A percentile compares a stretch with the other conserved stretches of the same genome.
phyloP scores from a whole-genome alignment of 2,888 invertebrate genomes.

The Epinotia bilunana region DNA sequence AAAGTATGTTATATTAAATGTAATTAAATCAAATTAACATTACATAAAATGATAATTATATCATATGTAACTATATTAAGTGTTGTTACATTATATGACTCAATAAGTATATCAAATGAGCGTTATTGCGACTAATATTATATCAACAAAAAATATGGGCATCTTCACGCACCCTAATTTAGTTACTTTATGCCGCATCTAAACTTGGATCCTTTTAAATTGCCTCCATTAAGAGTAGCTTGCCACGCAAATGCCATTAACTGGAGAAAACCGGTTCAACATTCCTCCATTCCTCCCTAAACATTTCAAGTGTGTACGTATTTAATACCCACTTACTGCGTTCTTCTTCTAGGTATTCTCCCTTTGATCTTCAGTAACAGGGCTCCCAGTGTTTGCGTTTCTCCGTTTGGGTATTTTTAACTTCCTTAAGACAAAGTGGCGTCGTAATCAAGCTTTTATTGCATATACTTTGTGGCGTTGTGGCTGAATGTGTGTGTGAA shows the following conservation, averaged over 20 bases:
- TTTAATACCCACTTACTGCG: not conserved
- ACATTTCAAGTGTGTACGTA: not conserved
- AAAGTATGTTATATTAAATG: no score
- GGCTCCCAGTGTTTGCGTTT: not conserved
- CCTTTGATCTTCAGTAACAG: slow-evolving; percentile 13
- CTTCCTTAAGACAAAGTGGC: not conserved
- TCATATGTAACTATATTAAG: no score
- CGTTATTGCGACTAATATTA: no score
- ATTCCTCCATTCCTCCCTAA: not conserved
- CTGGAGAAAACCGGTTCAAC: not conserved
- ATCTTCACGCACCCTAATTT: not conserved
- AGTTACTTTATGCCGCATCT: slow-evolving; percentile 12
- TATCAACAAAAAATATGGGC: no score
- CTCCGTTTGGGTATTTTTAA: slow-evolving; percentile 11
- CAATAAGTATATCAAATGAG: no score
- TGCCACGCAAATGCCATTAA: slow-evolving; percentile 23
- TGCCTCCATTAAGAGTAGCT: slow-evolving; percentile 14
- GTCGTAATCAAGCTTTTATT: not conserved
- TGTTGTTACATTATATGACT: no score
- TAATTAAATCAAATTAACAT: no score
- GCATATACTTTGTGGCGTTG: not conserved
- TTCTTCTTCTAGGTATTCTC: not conserved
- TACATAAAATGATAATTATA: no score
- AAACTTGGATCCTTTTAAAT: not conserved
- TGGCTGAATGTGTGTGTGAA: no score